phyloP scores from a whole-genome alignment of 2,797 vertebrate genomes.

The Schizopygopsis malacanthus region DNA sequence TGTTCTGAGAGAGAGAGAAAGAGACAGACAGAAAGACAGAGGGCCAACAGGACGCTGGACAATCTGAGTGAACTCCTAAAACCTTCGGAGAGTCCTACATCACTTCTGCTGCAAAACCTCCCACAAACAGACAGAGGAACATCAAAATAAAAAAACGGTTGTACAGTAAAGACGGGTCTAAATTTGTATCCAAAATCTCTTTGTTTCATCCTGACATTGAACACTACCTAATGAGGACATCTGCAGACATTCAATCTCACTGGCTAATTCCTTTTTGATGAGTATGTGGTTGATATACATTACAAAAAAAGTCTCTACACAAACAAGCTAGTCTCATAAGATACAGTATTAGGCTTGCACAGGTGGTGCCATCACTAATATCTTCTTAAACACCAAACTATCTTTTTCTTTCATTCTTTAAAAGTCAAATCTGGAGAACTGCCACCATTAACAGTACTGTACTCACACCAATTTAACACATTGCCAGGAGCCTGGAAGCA shows the following conservation, averaged over 20 bases:
- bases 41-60: constrained; percentile 4
- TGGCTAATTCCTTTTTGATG: not conserved
- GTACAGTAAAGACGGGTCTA: not conserved
- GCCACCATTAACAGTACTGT: constrained; percentile 3
- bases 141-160: not conserved
- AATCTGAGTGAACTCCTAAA: constrained; percentile 47
- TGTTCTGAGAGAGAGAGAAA: constrained; percentile 56
- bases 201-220: not conserved
- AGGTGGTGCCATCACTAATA: not conserved
- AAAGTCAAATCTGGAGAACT: constrained; percentile 6
- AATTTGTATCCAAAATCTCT: constrained; percentile 1
- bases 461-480: constrained; percentile 9
- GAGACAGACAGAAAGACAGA: constrained; percentile 9
- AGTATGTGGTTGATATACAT: not conserved
- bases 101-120: constrained; percentile 32
- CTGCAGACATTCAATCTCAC: not conserved
- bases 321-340: constrained; percentile 10
- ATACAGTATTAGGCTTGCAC: not conserved
- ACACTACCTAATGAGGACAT: constrained; percentile 7
- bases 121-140: not conserved
- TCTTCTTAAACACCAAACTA: not conserved
- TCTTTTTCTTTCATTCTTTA: not conserved
- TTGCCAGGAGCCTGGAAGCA: constrained; percentile 6
- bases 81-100: constrained; percentile 44
- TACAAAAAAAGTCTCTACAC: not conserved